A percentile compares a stretch with the other conserved stretches of the same genome.
These are phyloP conservation scores for Argyrosomus japonicus DNA, from an alignment of 2,113 vertebrate species.

Conservation along the genomic window DNA sequence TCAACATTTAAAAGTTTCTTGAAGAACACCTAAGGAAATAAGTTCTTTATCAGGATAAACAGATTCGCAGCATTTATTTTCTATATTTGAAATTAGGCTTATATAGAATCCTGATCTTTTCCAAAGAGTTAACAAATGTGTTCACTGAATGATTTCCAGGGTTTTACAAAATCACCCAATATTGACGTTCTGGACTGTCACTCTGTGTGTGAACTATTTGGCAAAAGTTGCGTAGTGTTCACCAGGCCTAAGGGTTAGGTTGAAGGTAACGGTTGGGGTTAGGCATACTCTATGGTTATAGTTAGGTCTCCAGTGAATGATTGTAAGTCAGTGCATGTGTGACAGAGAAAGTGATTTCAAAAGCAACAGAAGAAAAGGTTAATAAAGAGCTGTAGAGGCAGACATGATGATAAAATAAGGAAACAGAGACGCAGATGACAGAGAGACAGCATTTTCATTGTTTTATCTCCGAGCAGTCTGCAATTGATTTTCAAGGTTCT, in stretches of 20 bases:
- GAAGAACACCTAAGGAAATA: not conserved
- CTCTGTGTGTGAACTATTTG: too few species aligned
- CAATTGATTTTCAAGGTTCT: conserved; percentile 38
- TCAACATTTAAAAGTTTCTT: not conserved
- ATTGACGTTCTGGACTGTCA: not conserved
- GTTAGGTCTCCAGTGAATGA: not conserved
- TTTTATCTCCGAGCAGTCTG: conserved; percentile 15
- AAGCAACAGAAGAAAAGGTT: not conserved
- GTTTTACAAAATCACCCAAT: not conserved
- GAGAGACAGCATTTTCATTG: conserved; percentile 1
- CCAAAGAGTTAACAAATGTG: not conserved
- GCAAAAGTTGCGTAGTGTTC: too few species aligned
- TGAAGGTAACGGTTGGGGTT: not conserved
- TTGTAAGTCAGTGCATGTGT: not conserved
- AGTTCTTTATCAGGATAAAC: not conserved
- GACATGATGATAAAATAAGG: not conserved
- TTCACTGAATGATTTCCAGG: not conserved
- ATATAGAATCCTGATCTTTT: not conserved
- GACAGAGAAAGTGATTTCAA: not conserved
- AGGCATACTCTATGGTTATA: not conserved
- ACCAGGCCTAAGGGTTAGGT: not conserved
- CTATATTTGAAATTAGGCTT: not conserved
- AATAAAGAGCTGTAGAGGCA: not conserved
- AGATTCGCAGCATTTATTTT: not conserved
- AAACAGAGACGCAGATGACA: not conserved